Evolutionary conservation across 2,797 vertebrate species (phyloP).

Genomic region (Erithacus rubecula): DNA sequence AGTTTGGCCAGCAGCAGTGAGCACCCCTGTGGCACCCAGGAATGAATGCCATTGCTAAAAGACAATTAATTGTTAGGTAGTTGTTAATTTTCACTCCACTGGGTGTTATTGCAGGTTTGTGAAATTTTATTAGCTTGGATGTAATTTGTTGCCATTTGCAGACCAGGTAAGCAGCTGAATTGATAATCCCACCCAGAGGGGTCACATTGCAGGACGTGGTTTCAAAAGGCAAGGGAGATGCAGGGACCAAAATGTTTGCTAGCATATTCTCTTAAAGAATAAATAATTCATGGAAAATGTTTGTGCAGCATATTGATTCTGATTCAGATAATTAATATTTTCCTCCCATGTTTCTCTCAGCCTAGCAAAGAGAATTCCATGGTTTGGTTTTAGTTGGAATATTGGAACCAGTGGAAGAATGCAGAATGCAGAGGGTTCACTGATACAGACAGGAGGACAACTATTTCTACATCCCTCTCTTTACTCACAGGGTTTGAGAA

Average conservation of each 20-base stretch:
- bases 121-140: not conserved
- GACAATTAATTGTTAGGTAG: rapidly evolving
- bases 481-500: not conserved
- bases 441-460: not conserved
- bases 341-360: not conserved
- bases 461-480: not conserved
- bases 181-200: not conserved
- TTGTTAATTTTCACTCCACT: not conserved
- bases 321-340: not conserved
- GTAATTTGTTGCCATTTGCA: not conserved
- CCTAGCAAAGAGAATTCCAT: not conserved
- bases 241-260: not conserved
- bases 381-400: not conserved
- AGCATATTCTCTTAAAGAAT: not conserved
- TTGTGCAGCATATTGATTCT: not conserved
- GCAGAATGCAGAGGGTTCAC: not conserved
- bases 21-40: not conserved
- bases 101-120: not conserved
- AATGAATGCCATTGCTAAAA: not conserved
- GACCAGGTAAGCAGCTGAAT: not conserved
- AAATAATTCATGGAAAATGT: not conserved
- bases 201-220: not conserved
- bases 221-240: not conserved
- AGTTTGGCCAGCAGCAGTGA: not conserved
- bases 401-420: not conserved